Conservation (phyloP, 2,797 vertebrate genomes). For the Rhodeus uyekii region DNA sequence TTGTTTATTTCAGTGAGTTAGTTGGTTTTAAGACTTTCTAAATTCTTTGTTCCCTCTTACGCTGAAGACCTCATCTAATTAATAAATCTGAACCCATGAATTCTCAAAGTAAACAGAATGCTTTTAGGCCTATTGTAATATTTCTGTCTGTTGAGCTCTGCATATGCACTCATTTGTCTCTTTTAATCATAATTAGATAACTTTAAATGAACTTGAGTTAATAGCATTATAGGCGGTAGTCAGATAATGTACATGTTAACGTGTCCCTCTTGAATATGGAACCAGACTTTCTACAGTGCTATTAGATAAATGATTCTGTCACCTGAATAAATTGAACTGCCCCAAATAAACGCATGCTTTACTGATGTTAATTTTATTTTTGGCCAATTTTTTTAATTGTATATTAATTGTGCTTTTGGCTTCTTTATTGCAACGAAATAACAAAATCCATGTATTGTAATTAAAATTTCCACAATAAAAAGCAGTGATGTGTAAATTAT, state of each 20-base stretch:
- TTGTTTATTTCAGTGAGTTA: background rate
- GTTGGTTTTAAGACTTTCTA: constrained; percentile 2
- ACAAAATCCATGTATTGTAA: constrained; percentile 8
- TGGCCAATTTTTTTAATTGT: background rate
- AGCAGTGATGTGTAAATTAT: background rate
- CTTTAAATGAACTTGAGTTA: background rate
- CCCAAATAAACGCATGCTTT: constrained; percentile 9
- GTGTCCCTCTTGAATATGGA: background rate
- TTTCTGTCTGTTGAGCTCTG: background rate
- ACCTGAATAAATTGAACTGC: background rate
- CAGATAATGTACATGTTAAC: background rate
- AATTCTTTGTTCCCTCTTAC: background rate
- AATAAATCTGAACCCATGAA: background rate
- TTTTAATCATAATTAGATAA: background rate
- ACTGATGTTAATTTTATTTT: background rate
- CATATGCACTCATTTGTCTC: background rate
- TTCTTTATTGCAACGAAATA: constrained; percentile 20
- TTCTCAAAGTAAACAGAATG: background rate
- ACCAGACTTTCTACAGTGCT: background rate
- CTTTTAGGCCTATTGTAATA: background rate
- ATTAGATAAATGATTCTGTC: background rate
- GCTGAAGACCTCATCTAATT: background rate
- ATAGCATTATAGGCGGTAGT: background rate
- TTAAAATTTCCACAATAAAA: constrained; percentile 17
- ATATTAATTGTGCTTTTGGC: constrained; percentile 22